phyloP scores from a whole-genome alignment of 2,113 vertebrate genomes.

The Sus scrofa region DNA sequence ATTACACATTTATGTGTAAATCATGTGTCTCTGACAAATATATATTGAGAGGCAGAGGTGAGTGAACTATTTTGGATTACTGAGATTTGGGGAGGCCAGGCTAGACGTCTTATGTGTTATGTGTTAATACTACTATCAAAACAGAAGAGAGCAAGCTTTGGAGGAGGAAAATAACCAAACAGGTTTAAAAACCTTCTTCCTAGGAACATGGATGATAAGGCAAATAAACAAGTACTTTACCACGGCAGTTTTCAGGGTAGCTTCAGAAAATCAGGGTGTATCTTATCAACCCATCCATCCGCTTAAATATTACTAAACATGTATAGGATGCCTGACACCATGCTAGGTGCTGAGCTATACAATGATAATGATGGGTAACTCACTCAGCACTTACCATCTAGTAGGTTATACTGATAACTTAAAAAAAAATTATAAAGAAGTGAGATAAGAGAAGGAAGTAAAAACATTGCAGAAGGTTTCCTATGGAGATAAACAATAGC shows the following conservation, averaged over 20 bases:
- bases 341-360: background rate
- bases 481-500: background rate
- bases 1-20: background rate
- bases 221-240: background rate
- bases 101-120: background rate
- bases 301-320: conserved; percentile 2
- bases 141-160: background rate
- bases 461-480: background rate
- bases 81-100: background rate
- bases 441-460: background rate
- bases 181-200: background rate
- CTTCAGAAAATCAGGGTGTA: background rate
- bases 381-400: background rate
- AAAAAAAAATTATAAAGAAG: conserved; percentile 36
- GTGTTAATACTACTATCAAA: background rate
- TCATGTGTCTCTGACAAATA: conserved; percentile 15
- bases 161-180: background rate
- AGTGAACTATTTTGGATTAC: background rate
- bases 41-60: background rate
- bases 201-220: background rate
- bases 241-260: background rate
- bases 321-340: background rate
- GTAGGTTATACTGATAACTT: background rate
- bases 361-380: background rate
- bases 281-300: background rate